phyloP scores from a whole-genome alignment of 2,113 vertebrate genomes.

The Microcebus jonahi region DNA sequence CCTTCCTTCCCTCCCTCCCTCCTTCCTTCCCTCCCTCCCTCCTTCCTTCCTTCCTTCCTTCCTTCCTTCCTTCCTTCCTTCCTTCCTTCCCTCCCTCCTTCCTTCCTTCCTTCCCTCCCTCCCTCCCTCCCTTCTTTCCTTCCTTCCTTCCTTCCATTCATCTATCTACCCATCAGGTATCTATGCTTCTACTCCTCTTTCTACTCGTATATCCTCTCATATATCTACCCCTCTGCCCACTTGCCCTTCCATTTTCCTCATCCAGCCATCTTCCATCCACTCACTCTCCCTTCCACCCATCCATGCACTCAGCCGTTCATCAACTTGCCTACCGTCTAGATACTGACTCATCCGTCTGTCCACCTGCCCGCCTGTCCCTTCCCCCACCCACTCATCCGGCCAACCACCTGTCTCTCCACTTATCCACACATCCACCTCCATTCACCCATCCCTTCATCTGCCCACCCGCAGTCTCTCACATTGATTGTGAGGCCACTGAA shows the following conservation, averaged over 20 bases:
- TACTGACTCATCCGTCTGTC: not conserved
- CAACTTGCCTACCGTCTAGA: not conserved
- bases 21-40: too few relatives aligned
- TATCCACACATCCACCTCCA: not conserved
- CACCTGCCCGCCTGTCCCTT: not conserved
- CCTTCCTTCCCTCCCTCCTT: too few relatives aligned
- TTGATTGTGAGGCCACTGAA: not conserved
- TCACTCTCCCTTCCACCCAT: not conserved
- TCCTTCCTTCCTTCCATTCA: not conserved
- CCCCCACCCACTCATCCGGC: not conserved
- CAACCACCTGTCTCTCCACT: not conserved
- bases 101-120: not conserved
- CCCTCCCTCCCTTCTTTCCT: not conserved
- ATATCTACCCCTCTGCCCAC: not conserved
- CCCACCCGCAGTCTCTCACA: not conserved
- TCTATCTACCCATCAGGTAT: not conserved
- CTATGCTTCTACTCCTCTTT: not conserved
- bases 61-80: not conserved
- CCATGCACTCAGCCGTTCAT: not conserved
- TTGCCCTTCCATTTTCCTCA: not conserved
- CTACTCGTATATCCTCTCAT: not conserved
- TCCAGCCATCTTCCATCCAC: not conserved
- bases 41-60: rapidly evolving
- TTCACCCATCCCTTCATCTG: too few relatives aligned
- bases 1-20: not conserved